Percentiles rank a stretch among this genome's conserved stretches.
Conservation (phyloP, 2,888 invertebrate genomes). For the Pyrochroa serraticornis region DNA sequence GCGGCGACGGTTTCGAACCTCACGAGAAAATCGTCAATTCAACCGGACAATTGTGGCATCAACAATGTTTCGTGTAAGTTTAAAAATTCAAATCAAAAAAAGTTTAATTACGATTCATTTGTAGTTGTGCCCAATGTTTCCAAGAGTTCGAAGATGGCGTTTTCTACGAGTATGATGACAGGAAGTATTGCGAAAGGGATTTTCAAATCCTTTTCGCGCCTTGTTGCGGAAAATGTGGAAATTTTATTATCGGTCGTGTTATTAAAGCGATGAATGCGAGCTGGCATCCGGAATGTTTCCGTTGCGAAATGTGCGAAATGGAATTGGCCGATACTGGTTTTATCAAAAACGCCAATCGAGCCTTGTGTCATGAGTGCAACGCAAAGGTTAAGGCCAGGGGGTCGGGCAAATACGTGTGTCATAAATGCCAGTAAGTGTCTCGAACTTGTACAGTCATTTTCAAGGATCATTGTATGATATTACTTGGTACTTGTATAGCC, state of each 20-base stretch:
- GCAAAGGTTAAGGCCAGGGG: conserved; percentile 94
- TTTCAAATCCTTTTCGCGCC: conserved; percentile 92
- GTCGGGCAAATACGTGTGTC: conserved; percentile 94
- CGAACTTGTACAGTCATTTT: too few relatives aligned
- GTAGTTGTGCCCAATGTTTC: conserved; percentile 97
- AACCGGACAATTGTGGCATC: conserved; percentile 98
- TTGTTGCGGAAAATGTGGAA: conserved; percentile 78
- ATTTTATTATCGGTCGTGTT: conserved; percentile 97
- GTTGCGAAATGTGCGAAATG: conserved; percentile 90
- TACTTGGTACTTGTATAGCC: too few relatives aligned
- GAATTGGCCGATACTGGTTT: conserved; percentile 97
- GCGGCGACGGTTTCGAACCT: conserved; percentile 93
- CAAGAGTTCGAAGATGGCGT: conserved; percentile 96
- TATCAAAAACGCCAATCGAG: conserved; percentile 86
- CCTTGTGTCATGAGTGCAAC: conserved; percentile 96
- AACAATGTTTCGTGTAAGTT: conserved; percentile 97
- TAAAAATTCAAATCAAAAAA: neutral
- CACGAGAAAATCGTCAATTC: conserved; percentile 99
- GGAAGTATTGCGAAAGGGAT: conserved; percentile 99
- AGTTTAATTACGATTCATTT: neutral
- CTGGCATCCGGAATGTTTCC: conserved; percentile 99
- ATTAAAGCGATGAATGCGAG: conserved; percentile 99
- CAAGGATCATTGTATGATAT: too few relatives aligned
- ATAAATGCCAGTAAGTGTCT: conserved; percentile 91
- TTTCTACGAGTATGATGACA: conserved; percentile 98